Percentiles rank a stretch among this genome's conserved stretches.
These are phyloP conservation scores for Cydia strobilella DNA, from an alignment of 1,140 invertebrate species.

Conservation along the genomic window DNA sequence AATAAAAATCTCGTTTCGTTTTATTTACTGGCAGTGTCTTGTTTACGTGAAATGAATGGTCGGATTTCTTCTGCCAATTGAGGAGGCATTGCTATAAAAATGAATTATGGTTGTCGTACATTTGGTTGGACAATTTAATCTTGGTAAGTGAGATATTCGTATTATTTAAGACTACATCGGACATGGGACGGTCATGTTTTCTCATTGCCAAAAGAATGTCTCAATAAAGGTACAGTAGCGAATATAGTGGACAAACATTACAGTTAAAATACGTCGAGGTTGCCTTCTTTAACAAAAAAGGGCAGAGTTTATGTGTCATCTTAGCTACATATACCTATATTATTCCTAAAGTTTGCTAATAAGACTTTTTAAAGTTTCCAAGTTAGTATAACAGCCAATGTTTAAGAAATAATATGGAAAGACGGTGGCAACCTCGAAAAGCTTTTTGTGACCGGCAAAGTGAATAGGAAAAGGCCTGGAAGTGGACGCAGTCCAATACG, in stretches of 20 bases:
- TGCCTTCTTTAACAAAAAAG: not conserved
- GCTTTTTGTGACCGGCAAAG: too few species aligned
- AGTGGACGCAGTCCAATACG: too few species aligned
- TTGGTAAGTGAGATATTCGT: conserved; percentile 18
- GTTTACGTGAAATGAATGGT: conserved; percentile 24
- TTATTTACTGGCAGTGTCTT: conserved; percentile 21
- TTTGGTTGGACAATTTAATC: conserved; percentile 24
- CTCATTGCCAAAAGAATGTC: conserved; percentile 23
- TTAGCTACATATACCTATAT: too few species aligned
- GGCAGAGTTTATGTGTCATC: too few species aligned
- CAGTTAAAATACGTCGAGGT: not conserved
- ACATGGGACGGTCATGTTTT: conserved; percentile 12
- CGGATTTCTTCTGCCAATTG: conserved; percentile 24
- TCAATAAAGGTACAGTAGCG: conserved; percentile 20
- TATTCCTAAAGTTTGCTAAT: too few species aligned
- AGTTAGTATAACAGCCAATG: too few species aligned
- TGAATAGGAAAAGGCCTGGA: too few species aligned
- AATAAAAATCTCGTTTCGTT: conserved; percentile 18
- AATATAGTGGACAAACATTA: not conserved
- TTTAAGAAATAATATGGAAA: too few species aligned
- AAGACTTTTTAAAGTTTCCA: too few species aligned
- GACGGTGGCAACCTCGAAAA: too few species aligned
- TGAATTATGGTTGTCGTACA: conserved; percentile 20
- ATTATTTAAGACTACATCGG: conserved; percentile 15
- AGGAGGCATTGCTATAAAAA: conserved; percentile 29